Percentiles rank a stretch among this genome's conserved stretches.
Conservation (phyloP, 2,797 vertebrate species). For the Aselliscus stoliczkanus region DNA sequence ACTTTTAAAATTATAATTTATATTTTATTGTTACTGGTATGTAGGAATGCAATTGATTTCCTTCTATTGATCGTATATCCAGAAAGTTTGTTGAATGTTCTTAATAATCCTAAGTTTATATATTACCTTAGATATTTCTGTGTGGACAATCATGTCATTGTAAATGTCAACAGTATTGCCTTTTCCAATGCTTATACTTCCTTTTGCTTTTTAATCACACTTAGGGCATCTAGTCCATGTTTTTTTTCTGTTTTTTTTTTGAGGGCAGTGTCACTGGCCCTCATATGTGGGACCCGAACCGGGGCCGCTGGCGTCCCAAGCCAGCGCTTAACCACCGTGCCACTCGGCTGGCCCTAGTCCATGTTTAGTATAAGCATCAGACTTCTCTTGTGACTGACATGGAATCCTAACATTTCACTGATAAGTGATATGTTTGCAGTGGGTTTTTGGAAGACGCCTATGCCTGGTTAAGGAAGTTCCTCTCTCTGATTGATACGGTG, state of each 20-base stretch:
- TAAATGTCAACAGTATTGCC: not conserved
- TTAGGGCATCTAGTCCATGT: too few species aligned
- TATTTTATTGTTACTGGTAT: not conserved
- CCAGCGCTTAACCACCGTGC: too few species aligned
- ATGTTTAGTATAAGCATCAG: not conserved
- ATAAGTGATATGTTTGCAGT: not conserved
- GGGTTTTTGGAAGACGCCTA: not conserved
- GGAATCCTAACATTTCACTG: not conserved
- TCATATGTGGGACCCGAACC: too few species aligned
- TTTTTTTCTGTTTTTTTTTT: too few species aligned
- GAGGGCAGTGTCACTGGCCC: too few species aligned
- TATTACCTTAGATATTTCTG: not conserved
- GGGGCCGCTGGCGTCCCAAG: too few species aligned
- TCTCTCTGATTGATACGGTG: not conserved
- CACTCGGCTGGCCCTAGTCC: too few species aligned
- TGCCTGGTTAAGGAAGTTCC: not conserved
- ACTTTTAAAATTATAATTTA: not conserved
- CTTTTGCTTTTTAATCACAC: not conserved
- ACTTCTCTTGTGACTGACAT: not conserved
- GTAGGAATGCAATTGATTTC: not conserved
- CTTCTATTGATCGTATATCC: not conserved
- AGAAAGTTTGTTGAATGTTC: not conserved
- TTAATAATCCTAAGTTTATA: not conserved
- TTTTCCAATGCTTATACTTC: not conserved
- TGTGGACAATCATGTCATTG: not conserved